Evolutionary conservation across 1,140 invertebrate species (phyloP).

Genomic region (Aphidius gifuensis): DNA sequence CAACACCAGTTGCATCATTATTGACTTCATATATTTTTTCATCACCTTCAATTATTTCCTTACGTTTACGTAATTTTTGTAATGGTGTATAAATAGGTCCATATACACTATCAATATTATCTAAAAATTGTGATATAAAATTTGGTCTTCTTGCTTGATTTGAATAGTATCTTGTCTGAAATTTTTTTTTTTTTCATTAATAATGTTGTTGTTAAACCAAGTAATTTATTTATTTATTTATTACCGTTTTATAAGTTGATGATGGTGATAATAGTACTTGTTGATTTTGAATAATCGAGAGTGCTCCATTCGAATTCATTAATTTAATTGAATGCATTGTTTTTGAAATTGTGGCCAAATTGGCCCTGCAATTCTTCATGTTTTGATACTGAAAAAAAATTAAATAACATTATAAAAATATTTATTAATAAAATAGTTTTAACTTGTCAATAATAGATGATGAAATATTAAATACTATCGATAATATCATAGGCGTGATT

Average conservation of each 20-base stretch:
- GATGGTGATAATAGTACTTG: slow-evolving; percentile 3
- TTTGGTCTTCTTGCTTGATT: slow-evolving; percentile 53
- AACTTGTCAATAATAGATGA: slow-evolving; percentile 14
- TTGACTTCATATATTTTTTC: slow-evolving; percentile 69
- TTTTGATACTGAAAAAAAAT: slow-evolving; percentile 38
- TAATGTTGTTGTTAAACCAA: too few relatives aligned
- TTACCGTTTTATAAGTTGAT: too few relatives aligned
- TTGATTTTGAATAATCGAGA: slow-evolving; percentile 17
- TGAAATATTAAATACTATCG: background rate
- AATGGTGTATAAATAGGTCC: slow-evolving; percentile 77
- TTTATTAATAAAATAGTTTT: slow-evolving; percentile 9
- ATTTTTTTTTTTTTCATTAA: too few relatives aligned
- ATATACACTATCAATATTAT: slow-evolving; percentile 83
- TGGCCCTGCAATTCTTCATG: slow-evolving; percentile 32
- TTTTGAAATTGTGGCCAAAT: slow-evolving; percentile 26
- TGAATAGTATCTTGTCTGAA: slow-evolving; percentile 51
- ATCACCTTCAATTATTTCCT: slow-evolving; percentile 62
- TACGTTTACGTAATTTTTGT: slow-evolving; percentile 66
- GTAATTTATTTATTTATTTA: too few relatives aligned
- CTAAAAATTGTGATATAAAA: slow-evolving; percentile 86
- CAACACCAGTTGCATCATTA: slow-evolving; percentile 81
- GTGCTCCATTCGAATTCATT: slow-evolving; percentile 27
- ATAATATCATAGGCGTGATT: too few relatives aligned
- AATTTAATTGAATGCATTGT: slow-evolving; percentile 26
- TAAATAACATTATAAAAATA: too few relatives aligned